phyloP scores from a whole-genome alignment of 2,797 vertebrate genomes.

The Cossypha polioptera region DNA sequence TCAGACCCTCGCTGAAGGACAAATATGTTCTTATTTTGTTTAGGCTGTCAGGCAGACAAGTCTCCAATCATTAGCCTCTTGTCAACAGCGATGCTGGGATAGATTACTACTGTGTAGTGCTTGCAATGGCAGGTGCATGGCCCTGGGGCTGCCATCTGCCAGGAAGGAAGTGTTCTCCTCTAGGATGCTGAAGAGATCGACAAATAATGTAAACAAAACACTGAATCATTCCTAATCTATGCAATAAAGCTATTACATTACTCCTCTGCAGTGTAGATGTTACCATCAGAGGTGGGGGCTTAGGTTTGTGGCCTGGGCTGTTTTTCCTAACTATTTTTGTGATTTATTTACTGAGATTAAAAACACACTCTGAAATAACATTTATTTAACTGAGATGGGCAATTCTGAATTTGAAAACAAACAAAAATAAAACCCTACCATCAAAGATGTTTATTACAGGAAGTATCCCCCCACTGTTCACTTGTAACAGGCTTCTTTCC shows the following conservation, averaged over 20 bases:
- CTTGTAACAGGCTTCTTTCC: not conserved
- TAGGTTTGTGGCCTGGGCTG: not conserved
- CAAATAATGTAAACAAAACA: constrained; percentile 59
- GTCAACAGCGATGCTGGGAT: constrained; percentile 81
- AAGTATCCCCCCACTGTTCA: not conserved
- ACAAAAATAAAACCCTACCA: not conserved
- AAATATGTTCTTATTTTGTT: constrained; percentile 58
- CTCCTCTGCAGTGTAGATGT: not conserved
- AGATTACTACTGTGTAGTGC: constrained; percentile 80
- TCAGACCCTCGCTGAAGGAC: not conserved
- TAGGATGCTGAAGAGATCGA: constrained; percentile 44
- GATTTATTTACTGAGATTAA: not conserved
- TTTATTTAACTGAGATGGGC: not conserved
- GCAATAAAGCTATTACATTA: not conserved
- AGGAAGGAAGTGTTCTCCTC: constrained; percentile 64
- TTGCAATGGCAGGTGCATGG: constrained; percentile 85
- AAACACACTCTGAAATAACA: not conserved
- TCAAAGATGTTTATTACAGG: not conserved
- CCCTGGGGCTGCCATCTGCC: constrained; percentile 82
- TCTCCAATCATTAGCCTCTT: constrained; percentile 85
- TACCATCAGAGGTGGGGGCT: not conserved
- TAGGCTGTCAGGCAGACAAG: constrained; percentile 80
- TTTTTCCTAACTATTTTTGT: not conserved
- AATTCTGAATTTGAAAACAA: not conserved
- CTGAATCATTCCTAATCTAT: constrained; percentile 26